Conservation (phyloP, 2,113 vertebrate species). For the Hippocampus comes region DNA sequence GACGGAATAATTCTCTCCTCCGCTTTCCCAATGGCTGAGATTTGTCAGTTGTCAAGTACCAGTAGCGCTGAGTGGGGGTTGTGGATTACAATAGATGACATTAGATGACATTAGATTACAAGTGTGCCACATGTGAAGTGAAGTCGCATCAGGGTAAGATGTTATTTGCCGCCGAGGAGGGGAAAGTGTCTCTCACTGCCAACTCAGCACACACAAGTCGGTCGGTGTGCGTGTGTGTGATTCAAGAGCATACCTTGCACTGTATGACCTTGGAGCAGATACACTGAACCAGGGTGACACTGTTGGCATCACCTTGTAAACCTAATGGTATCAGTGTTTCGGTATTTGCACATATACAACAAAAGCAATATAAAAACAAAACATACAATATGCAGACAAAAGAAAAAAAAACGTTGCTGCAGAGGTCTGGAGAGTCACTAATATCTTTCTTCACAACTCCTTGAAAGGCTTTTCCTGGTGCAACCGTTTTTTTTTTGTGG, state of each 20-base stretch:
- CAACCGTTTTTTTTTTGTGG: too few species aligned
- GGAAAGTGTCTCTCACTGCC: slow-evolving; percentile 44
- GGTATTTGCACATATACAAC: too few species aligned
- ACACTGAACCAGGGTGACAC: slow-evolving; percentile 62
- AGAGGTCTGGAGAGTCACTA: too few species aligned
- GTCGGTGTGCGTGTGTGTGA: slow-evolving; percentile 58
- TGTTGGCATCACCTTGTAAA: slow-evolving; percentile 58
- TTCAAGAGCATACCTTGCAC: slow-evolving; percentile 58
- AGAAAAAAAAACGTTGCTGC: too few species aligned
- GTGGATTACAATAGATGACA: background rate
- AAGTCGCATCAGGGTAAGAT: slow-evolving; percentile 43
- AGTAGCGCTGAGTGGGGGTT: slow-evolving; percentile 9
- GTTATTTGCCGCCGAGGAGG: slow-evolving; percentile 26
- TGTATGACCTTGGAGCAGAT: slow-evolving; percentile 58
- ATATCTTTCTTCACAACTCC: too few species aligned
- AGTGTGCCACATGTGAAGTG: slow-evolving; percentile 48
- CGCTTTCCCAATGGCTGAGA: slow-evolving; percentile 75
- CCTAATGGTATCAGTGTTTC: background rate
- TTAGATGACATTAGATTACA: slow-evolving; percentile 57
- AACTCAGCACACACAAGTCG: slow-evolving; percentile 41
- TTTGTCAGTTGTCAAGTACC: slow-evolving; percentile 74
- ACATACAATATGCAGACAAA: too few species aligned
- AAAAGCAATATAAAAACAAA: too few species aligned
- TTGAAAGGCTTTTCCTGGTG: too few species aligned
- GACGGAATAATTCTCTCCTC: slow-evolving; percentile 70